phyloP scores from a whole-genome alignment of 2,888 invertebrate species.

The Acrobasis suavella region DNA sequence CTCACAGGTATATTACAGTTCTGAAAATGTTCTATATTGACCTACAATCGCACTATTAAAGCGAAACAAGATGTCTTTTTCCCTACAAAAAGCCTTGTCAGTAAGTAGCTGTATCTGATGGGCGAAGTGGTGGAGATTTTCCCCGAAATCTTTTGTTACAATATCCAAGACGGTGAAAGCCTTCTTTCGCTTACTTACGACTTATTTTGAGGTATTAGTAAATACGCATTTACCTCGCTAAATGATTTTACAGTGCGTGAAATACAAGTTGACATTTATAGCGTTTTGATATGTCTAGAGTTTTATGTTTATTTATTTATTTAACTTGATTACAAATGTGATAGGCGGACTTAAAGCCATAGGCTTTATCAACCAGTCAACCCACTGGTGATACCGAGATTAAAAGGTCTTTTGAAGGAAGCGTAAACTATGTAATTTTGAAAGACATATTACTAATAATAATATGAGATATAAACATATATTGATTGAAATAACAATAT shows the following conservation, averaged over 20 bases:
- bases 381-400: too few relatives aligned
- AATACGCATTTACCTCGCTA: not conserved
- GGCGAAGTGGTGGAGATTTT: not conserved
- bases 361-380: too few relatives aligned
- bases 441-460: too few relatives aligned
- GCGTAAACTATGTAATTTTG: too few relatives aligned
- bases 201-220: slow-evolving; percentile 32
- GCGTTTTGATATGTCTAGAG: too few relatives aligned
- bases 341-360: too few relatives aligned
- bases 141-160: slow-evolving; percentile 1
- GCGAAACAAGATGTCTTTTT: not conserved
- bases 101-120: slow-evolving; percentile 1
- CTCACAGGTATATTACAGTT: too few relatives aligned
- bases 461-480: too few relatives aligned
- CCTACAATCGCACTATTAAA: not conserved
- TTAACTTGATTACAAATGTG: too few relatives aligned
- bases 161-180: slow-evolving; percentile 7
- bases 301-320: too few relatives aligned
- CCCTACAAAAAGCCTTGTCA: not conserved
- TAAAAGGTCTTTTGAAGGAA: too few relatives aligned
- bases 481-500: too few relatives aligned
- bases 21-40: not conserved
- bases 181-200: slow-evolving; percentile 33
- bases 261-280: not conserved
- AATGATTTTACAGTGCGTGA: not conserved